These are phyloP conservation scores for Drosophila nebulosa DNA, from an alignment of 1,140 invertebrate genomes.

Conservation along the genomic window DNA sequence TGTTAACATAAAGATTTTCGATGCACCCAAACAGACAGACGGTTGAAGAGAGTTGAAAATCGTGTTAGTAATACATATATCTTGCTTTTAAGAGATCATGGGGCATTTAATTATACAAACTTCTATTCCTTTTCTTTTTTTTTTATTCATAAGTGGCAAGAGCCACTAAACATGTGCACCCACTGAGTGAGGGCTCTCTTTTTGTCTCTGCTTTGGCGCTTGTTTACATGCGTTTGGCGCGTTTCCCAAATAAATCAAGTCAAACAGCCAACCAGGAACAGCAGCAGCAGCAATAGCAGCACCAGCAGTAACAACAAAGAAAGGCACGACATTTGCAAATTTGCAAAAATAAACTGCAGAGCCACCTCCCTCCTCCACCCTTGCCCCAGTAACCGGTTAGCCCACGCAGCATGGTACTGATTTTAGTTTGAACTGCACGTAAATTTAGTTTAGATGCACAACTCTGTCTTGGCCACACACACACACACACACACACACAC, in stretches of 20 bases:
- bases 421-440: conserved; percentile 32
- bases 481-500: neutral
- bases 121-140: too few species aligned
- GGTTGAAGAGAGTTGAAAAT: too few species aligned
- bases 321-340: conserved; percentile 29
- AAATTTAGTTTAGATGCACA: conserved; percentile 46
- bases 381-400: neutral
- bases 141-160: neutral
- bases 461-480: conserved; percentile 1
- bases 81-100: too few species aligned
- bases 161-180: conserved; percentile 7
- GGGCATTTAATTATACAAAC: too few species aligned
- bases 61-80: too few species aligned
- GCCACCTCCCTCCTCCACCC: neutral
- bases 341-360: conserved; percentile 42
- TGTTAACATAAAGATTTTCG: too few species aligned
- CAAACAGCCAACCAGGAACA: conserved; percentile 17
- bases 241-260: conserved; percentile 74
- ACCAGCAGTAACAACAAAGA: conserved; percentile 16
- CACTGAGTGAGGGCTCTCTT: neutral
- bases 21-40: too few species aligned
- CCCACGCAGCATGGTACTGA: conserved; percentile 9
- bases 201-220: conserved; percentile 26
- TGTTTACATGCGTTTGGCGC: conserved; percentile 75
- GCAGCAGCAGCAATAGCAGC: conserved; percentile 10